Base-by-base conservation (phyloP, 2,113 vertebrate genomes). In the Neoarius graeffei region DNA sequence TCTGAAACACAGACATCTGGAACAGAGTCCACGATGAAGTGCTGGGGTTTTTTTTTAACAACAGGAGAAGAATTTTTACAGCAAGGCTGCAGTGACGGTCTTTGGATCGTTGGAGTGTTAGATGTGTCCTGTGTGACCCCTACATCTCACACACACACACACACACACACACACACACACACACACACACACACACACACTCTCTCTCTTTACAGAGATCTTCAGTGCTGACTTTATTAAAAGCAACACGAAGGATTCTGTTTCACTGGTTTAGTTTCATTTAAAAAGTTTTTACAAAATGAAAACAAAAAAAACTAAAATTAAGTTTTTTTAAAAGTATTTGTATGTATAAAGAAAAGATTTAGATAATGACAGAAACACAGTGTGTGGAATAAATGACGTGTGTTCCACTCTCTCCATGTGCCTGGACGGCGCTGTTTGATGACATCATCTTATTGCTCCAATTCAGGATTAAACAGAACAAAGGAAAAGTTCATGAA, bases 41-140 rank as follows among this genome's bases (percentile, higher is more conserved):
- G 25, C 9, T 13, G 20, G 3, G 30, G 5, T 35, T 35, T 71
- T 73, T 25, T 88, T 84, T 88, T 42, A 42, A 64, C 60, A 52
- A 69, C 73, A 48, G 74, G 7, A 59, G 64, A 81, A 19, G 87
- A 88, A 54, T 81, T 73, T 88, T 85, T 88, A 85, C 82, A 85
- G 64, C 50, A 14, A 1, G 42, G 82, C 83, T 20, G 52, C 57
- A n/a, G 30, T 20, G 87, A 71, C 50, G 52, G 13, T 54, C 27
- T 42, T 30, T 13, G 15, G 64, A 14, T 71, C 62, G 10, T 35
- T 60, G 20, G 59, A 87, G 80, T 83, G 42, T 73, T 42, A 85
- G 82, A 81, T 81, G 74, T 85, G 64, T 76, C 86, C 83, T 42
- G 13, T 25, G 4, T 81, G 79, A 89, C 67, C 89, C 20, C 67